A percentile compares a stretch with the other conserved stretches of the same genome.
phyloP scores from a whole-genome alignment of 2,797 vertebrate genomes.

The Luscinia luscinia region DNA sequence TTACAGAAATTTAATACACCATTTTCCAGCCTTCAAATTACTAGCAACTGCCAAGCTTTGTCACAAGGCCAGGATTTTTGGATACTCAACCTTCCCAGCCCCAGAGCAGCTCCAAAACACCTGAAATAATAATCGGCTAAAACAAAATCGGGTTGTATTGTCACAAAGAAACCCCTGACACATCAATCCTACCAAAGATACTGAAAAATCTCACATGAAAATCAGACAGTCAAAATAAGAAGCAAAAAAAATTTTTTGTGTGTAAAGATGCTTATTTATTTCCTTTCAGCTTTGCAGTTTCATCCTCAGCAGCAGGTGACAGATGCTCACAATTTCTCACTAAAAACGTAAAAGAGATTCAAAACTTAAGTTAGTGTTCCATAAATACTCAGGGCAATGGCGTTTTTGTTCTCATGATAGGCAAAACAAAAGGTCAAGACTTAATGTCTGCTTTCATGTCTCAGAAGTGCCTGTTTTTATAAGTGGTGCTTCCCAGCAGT shows the following conservation, averaged over 20 bases:
- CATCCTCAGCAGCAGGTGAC: not conserved
- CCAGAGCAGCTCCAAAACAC: not conserved
- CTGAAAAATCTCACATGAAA: not conserved
- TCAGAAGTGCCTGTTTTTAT: not conserved
- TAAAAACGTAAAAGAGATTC: not conserved
- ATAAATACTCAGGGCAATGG: conserved; percentile 11
- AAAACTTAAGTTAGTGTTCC: not conserved
- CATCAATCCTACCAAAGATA: not conserved
- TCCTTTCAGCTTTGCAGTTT: not conserved
- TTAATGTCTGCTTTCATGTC: not conserved
- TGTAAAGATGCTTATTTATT: not conserved
- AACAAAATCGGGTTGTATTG: not conserved
- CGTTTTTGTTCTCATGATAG: not conserved
- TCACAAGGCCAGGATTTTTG: not conserved
- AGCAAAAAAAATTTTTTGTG: not conserved
- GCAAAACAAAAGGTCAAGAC: conserved; percentile 32
- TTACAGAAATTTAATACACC: not conserved
- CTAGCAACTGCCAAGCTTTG: not conserved
- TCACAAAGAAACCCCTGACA: not conserved
- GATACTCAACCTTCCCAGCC: not conserved
- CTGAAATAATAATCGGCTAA: not conserved
- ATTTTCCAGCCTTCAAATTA: not conserved
- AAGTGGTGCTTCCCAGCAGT: not conserved
- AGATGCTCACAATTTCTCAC: not conserved
- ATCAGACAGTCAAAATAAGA: not conserved